These are phyloP conservation scores for Arrhopalites spinosus DNA, from an alignment of 2,888 invertebrate species.

Conservation along the genomic window DNA sequence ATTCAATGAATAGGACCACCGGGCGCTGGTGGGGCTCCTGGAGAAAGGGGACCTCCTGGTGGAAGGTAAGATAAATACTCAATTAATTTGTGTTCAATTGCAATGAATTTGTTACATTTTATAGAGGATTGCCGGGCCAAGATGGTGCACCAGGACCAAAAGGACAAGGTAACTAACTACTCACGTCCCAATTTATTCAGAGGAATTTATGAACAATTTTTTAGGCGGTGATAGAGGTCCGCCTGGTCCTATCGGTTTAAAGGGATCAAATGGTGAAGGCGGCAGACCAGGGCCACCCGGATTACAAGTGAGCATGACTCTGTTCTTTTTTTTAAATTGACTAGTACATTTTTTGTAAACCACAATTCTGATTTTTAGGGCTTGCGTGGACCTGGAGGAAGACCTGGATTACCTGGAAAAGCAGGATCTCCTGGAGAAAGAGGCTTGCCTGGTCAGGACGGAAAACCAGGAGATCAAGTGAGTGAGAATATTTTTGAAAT, in stretches of 20 bases:
- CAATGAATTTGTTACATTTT: too few species aligned
- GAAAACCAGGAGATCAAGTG: slow-evolving; percentile 77
- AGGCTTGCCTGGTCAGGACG: slow-evolving; percentile 77
- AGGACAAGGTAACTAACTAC: slow-evolving; percentile 67
- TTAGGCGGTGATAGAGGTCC: slow-evolving; percentile 71
- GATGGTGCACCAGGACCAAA: slow-evolving; percentile 76
- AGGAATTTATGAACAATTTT: too few species aligned
- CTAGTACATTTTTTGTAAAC: not conserved
- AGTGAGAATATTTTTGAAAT: too few species aligned
- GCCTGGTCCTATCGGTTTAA: slow-evolving; percentile 63
- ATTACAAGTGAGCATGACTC: slow-evolving; percentile 57
- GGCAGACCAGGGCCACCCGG: slow-evolving; percentile 68
- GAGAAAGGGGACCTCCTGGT: slow-evolving; percentile 73
- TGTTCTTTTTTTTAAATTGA: not conserved
- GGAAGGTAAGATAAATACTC: not conserved
- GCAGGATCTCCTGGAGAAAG: slow-evolving; percentile 60
- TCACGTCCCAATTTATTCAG: too few species aligned
- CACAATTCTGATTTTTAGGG: slow-evolving; percentile 62
- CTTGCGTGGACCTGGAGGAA: slow-evolving; percentile 68
- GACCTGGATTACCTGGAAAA: slow-evolving; percentile 73
- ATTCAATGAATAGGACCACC: slow-evolving; percentile 61
- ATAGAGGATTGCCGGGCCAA: slow-evolving; percentile 72
- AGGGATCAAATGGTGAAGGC: slow-evolving; percentile 69
- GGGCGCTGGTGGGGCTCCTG: slow-evolving; percentile 72
- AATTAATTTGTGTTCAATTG: slow-evolving; percentile 51